Conservation (phyloP, 2,888 invertebrate species). For the Synanthedon vespiformis region DNA sequence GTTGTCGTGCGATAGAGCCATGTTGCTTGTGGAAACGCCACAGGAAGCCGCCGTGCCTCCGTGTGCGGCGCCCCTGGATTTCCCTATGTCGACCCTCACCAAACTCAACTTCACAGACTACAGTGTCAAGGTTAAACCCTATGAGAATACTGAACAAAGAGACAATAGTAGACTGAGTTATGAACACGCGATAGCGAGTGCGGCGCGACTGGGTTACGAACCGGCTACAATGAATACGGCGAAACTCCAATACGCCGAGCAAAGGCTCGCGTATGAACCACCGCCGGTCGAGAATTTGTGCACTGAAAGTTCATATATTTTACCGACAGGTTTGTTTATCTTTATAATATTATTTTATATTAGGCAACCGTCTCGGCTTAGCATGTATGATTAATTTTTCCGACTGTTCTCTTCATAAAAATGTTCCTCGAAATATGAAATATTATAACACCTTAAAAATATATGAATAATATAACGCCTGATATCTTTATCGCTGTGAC, state of each 20-base stretch:
- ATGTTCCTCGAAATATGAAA: no score
- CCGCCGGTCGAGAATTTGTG: slow-evolving; percentile 47
- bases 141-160: slow-evolving; percentile 36
- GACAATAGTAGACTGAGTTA: slow-evolving; percentile 52
- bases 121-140: slow-evolving; percentile 59
- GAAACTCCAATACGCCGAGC: slow-evolving; percentile 50
- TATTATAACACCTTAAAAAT: no score
- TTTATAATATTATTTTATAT: not conserved
- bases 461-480: no score
- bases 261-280: slow-evolving; percentile 49
- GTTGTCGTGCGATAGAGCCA: slow-evolving; percentile 45
- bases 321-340: slow-evolving; percentile 9
- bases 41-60: slow-evolving; percentile 78
- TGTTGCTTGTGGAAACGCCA: slow-evolving; percentile 82
- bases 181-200: slow-evolving; percentile 48
- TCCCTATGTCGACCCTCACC: slow-evolving; percentile 58
- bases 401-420: no score
- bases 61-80: slow-evolving; percentile 54
- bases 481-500: no score
- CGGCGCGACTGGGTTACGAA: slow-evolving; percentile 49
- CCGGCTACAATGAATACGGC: slow-evolving; percentile 37
- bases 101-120: slow-evolving; percentile 63
- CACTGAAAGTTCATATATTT: slow-evolving; percentile 41
- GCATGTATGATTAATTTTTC: no score
- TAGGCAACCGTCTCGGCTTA: no score